These are phyloP conservation scores for Pseudobourletiella spinata DNA, from an alignment of 1,140 invertebrate species.

Conservation along the genomic window DNA sequence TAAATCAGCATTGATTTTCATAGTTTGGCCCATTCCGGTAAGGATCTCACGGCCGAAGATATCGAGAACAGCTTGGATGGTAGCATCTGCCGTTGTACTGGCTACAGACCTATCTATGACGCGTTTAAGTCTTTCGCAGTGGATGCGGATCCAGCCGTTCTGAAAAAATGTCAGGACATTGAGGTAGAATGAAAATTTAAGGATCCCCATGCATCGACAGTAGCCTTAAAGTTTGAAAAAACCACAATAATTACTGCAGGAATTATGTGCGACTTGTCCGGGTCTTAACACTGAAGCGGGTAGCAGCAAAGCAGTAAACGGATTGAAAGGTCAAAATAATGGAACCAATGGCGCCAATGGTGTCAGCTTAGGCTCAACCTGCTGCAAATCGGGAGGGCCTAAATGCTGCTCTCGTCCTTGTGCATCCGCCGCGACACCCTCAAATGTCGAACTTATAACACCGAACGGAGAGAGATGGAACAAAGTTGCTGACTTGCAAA, in stretches of 20 bases:
- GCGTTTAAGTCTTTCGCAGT: slow-evolving; percentile 45
- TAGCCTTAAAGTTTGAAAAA: neutral
- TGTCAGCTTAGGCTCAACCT: neutral
- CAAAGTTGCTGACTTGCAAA: neutral
- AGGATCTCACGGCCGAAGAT: slow-evolving; percentile 17
- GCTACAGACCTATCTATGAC: slow-evolving; percentile 48
- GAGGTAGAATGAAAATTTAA: neutral
- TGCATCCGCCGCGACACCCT: too few relatives aligned
- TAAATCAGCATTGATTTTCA: neutral
- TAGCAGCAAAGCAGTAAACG: neutral
- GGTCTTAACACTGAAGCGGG: neutral
- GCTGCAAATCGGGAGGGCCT: neutral
- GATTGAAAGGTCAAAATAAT: neutral
- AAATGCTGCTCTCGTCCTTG: neutral
- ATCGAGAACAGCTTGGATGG: slow-evolving; percentile 41
- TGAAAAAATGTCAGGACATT: neutral
- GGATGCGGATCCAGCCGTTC: slow-evolving; percentile 25
- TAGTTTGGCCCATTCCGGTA: slow-evolving; percentile 38
- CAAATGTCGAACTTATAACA: neutral
- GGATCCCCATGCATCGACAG: neutral
- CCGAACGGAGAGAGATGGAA: slow-evolving; percentile 7
- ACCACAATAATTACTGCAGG: neutral
- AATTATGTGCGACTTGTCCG: neutral
- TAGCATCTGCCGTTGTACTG: slow-evolving; percentile 46
- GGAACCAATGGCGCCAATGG: neutral